Evolutionary conservation across 2,113 vertebrate species (phyloP).

Genomic region (Brachionichthys hirsutus): DNA sequence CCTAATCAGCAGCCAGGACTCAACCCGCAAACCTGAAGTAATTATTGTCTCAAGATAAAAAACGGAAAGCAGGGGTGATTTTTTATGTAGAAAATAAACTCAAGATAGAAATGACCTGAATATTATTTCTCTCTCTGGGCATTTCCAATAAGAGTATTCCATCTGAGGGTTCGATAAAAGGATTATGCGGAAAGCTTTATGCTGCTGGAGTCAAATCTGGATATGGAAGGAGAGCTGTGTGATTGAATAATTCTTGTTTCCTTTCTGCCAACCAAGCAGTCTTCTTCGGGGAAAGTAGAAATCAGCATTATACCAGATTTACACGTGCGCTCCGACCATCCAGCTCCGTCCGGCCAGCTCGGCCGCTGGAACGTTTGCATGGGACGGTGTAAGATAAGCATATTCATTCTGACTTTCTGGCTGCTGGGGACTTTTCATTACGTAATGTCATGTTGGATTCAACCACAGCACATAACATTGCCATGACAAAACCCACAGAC

Average conservation of each 20-base stretch:
- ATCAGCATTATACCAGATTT: slow-evolving; percentile 82
- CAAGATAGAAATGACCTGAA: slow-evolving; percentile 76
- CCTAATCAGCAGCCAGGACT: slow-evolving; percentile 58
- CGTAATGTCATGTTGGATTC: no score
- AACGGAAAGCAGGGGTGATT: slow-evolving; percentile 53
- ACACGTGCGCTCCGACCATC: slow-evolving; percentile 52
- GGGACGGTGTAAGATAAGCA: no score
- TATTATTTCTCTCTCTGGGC: slow-evolving; percentile 73
- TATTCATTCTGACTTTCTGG: no score
- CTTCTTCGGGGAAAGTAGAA: slow-evolving; percentile 73
- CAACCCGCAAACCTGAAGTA: slow-evolving; percentile 59
- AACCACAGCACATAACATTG: no score
- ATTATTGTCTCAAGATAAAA: slow-evolving; percentile 76
- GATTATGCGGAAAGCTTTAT: slow-evolving; percentile 78
- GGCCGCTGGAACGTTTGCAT: no score
- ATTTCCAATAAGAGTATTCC: slow-evolving; percentile 75
- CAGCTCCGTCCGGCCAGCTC: background rate
- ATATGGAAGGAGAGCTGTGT: slow-evolving; percentile 74
- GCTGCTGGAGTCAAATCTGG: slow-evolving; percentile 74
- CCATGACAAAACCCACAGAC: no score
- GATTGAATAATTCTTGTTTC: slow-evolving; percentile 83
- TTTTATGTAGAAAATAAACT: slow-evolving; percentile 73
- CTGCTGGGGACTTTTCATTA: no score
- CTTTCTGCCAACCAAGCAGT: slow-evolving; percentile 78
- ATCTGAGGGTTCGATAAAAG: slow-evolving; percentile 79